A percentile compares a stretch with the other conserved stretches of the same genome.
Conservation (phyloP, 2,888 invertebrate species). For the Scaeva pyrastri region DNA sequence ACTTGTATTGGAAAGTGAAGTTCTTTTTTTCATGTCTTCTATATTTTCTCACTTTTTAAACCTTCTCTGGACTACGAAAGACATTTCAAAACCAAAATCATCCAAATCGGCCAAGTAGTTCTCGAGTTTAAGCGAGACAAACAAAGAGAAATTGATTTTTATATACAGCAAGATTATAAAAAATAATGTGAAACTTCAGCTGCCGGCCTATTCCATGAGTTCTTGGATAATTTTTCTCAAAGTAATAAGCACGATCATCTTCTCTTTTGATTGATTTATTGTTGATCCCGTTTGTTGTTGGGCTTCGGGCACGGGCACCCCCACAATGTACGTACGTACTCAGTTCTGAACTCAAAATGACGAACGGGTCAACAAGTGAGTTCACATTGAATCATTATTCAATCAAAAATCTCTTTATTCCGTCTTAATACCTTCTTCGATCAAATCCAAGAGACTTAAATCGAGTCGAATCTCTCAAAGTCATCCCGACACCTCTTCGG, state of each 20-base stretch:
- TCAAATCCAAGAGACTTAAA: background rate
- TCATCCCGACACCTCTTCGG: conserved; percentile 61
- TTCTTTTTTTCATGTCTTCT: too few species aligned
- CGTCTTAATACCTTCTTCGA: conserved; percentile 49
- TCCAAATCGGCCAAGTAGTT: too few species aligned
- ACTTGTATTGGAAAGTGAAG: too few species aligned
- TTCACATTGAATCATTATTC: conserved; percentile 75
- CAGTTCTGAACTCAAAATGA: background rate
- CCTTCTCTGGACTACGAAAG: too few species aligned
- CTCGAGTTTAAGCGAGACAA: too few species aligned
- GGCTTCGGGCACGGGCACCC: conserved; percentile 6
- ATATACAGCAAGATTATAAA: too few species aligned
- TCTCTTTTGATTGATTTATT: conserved; percentile 74
- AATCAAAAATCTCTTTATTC: conserved; percentile 71
- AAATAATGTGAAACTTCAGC: background rate
- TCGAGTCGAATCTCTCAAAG: conserved; percentile 40
- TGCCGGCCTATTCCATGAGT: background rate
- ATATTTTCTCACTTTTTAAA: too few species aligned
- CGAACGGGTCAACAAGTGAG: conserved; percentile 65
- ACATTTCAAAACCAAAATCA: too few species aligned
- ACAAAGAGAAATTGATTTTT: too few species aligned
- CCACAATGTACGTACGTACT: background rate
- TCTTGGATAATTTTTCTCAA: conserved; percentile 49
- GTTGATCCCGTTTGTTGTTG: conserved; percentile 59
- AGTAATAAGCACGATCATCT: conserved; percentile 74